Base-by-base conservation (phyloP, 2,888 invertebrate genomes). In the Nipponacmea schrenckii region DNA sequence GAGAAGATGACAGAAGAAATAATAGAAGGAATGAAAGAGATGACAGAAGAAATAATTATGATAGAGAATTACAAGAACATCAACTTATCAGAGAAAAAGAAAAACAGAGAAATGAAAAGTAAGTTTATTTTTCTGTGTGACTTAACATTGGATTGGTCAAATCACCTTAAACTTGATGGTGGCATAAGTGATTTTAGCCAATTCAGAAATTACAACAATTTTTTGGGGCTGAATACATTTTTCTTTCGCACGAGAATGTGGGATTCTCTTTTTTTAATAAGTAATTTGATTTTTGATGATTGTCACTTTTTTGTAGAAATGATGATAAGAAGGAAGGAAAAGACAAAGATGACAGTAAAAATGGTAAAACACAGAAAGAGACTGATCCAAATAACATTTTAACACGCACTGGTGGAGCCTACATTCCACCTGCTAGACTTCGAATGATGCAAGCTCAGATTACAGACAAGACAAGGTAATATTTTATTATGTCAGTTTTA, bases 381-480 rank as follows among this genome's bases (percentile, higher is more conserved):
- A 20, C 7, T 56, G 56, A 56, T 56, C 56, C 20, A 3, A 56
- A 56, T 56, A 39, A 39, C 10, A 56, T 56, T 3, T 24, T 56
- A 24, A 56, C 56, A 17, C 70, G 82, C 8, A 85, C 86, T 31
- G 86, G 86, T 14, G 86, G 86, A 44, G 98, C 98, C 4, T 99
- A 99, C 84, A 99, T 99, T 83, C 99, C 99, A 0, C 99, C 98
- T 0, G 98, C 98, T 0, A 96, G 95, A 85, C 91, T 99, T 62
- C 92, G 95, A 27, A 92, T 97, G 92, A 95, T 98, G 95, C 98
- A 98, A 90, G 95, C 94, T 63, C 94, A 95, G 88, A 97, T 98
- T 68, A 95, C 95, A 0, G 98, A 99, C 85, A 99, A 99, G 91
- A 92, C 94, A 68, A 90, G 90, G 89, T 89, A 75, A 71, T 39